These are phyloP conservation scores for Haplotaxodon microlepis DNA, from an alignment of 2,113 vertebrate genomes.

Conservation along the genomic window DNA sequence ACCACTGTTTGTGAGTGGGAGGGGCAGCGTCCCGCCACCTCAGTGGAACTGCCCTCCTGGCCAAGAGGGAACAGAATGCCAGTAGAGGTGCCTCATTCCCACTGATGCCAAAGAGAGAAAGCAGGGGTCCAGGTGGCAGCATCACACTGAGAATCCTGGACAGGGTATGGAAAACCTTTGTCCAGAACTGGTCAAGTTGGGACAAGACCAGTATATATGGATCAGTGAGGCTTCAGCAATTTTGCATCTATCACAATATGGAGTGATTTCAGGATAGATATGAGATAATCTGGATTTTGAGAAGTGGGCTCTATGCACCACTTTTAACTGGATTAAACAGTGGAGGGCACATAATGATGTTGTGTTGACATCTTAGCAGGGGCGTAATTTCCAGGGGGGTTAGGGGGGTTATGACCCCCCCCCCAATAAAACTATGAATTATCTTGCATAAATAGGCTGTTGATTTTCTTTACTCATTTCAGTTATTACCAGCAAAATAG, in stretches of 20 bases:
- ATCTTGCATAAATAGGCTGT: background rate
- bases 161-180: background rate
- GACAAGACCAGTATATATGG: background rate
- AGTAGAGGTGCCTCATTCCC: background rate
- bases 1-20: background rate
- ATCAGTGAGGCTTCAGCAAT: background rate
- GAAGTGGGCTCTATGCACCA: background rate
- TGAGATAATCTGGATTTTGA: background rate
- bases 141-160: background rate
- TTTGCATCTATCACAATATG: background rate
- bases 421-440: background rate
- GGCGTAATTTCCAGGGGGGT: background rate
- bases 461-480: background rate
- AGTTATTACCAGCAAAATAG: background rate
- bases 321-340: background rate
- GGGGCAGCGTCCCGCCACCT: background rate
- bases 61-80: background rate
- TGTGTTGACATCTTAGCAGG: background rate
- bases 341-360: fast-evolving
- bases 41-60: background rate
- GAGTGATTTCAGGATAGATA: background rate
- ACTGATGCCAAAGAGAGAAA: background rate
- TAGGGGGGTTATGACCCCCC: background rate
- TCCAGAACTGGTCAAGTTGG: background rate
- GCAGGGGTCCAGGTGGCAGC: background rate